Base-by-base conservation (phyloP, 2,888 invertebrate genomes). In the Melanotus villosus region DNA sequence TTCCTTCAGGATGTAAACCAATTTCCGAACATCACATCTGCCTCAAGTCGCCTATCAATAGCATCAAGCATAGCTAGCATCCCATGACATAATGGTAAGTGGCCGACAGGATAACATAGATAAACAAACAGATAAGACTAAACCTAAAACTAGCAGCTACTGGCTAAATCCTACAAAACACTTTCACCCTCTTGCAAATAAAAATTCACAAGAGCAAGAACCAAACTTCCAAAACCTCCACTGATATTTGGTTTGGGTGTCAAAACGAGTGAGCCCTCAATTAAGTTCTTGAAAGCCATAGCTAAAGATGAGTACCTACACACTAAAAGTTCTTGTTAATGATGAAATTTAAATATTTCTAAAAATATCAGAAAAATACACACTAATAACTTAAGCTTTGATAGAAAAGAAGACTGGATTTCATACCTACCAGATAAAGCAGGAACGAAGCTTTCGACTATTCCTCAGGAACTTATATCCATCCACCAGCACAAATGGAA, bases 81-180 rank as follows among this genome's bases (percentile, higher is more conserved):
- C 30, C 2, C 2, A 16, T n/a, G n/a, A n/a, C n/a, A n/a, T n/a
- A n/a, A n/a, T n/a, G n/a, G n/a, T n/a, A n/a, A n/a, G 36, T 12
- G 47, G 14, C 32, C 23, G 50, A 16, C 47, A 47, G 10, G 47
- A 62, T 12, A 18, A 5, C 16, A 19, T 19, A 47, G 60, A 47
- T 62, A 62, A 47, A 47, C 60, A 62, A 50, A 50, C 12, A 12
- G 9, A 47, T 10, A 12, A 43, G 10, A 36, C 32, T 43, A 47
- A 62, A 59, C 14, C 16, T 5, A 59, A 59, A 59, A 59, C 18
- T 5, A n/a, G 32, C 1, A 56, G 34, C 21, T 62, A 41, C 34
- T 47, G 60, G 60, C 23, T 62, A 59, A 43, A 59, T 12, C 59
- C 45, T 16, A 23, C 41, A 16, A 59, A 59, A 3, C 43, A 45